phyloP scores from a whole-genome alignment of 1,140 invertebrate genomes.

The Bombus sibiricus region DNA sequence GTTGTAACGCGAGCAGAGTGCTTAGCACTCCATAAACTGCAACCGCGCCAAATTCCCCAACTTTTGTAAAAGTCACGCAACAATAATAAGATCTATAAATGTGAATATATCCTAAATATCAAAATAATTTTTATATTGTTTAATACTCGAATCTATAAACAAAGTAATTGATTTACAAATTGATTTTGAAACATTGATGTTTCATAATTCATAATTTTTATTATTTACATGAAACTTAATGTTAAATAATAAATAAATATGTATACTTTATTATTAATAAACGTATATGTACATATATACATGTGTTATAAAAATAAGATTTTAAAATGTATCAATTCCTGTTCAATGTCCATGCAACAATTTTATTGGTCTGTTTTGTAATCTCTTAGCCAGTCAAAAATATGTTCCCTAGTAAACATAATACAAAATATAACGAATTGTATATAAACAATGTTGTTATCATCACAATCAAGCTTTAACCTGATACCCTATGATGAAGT shows the following conservation, averaged over 20 bases:
- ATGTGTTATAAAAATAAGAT: background rate
- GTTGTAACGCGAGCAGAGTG: no score
- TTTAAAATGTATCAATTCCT: no score
- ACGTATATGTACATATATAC: background rate
- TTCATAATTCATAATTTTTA: background rate
- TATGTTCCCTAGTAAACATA: background rate
- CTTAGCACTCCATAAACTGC: no score
- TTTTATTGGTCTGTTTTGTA: background rate
- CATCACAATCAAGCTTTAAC: background rate
- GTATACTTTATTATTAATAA: background rate
- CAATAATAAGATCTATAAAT: background rate
- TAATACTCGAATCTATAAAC: background rate
- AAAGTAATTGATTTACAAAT: background rate
- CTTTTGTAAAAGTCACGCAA: no score
- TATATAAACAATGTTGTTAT: background rate
- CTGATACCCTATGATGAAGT: background rate
- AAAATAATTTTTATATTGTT: no score
- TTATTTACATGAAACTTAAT: background rate
- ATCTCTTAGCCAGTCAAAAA: background rate
- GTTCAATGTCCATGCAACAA: no score
- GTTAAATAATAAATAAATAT: background rate
- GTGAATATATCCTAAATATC: background rate
- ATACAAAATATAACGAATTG: background rate
- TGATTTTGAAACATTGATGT: background rate
- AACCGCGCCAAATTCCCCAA: no score